Evolutionary conservation across 2,797 vertebrate species (phyloP).

Genomic region (Sylvia borin): DNA sequence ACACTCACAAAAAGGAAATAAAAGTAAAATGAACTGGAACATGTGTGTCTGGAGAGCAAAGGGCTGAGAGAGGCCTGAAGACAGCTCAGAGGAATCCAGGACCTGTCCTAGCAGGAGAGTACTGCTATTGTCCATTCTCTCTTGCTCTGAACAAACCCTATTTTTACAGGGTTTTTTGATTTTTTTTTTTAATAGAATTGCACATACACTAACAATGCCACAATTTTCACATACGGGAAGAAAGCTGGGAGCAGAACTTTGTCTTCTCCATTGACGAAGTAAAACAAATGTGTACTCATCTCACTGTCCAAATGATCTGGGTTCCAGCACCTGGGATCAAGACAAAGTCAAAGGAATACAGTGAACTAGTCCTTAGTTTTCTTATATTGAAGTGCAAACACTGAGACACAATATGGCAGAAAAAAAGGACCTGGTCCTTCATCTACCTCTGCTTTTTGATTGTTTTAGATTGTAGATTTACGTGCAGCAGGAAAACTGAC

Average conservation of each 20-base stretch:
- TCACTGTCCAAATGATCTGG: neutral
- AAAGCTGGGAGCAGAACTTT: neutral
- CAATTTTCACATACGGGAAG: neutral
- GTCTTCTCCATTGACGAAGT: rapidly evolving
- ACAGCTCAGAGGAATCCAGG: neutral
- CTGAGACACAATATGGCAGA: neutral
- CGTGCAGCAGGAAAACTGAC: neutral
- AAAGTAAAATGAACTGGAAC: slow-evolving; percentile 39
- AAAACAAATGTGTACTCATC: neutral
- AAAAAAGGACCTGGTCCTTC: neutral
- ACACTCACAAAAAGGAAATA: slow-evolving; percentile 60
- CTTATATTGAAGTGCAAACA: neutral
- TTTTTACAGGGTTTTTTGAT: neutral
- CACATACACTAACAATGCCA: neutral
- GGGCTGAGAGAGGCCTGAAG: neutral
- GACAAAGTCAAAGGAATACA: neutral
- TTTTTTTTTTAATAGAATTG: neutral
- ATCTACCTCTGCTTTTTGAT: neutral
- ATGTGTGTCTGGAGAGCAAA: slow-evolving; percentile 1
- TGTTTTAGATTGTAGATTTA: neutral
- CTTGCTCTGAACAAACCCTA: neutral
- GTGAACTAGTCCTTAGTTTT: neutral
- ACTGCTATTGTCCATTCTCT: neutral
- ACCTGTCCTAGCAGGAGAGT: neutral
- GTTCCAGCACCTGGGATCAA: neutral